Conservation (phyloP, 1,140 invertebrate genomes). For the Chelonus insularis region DNA sequence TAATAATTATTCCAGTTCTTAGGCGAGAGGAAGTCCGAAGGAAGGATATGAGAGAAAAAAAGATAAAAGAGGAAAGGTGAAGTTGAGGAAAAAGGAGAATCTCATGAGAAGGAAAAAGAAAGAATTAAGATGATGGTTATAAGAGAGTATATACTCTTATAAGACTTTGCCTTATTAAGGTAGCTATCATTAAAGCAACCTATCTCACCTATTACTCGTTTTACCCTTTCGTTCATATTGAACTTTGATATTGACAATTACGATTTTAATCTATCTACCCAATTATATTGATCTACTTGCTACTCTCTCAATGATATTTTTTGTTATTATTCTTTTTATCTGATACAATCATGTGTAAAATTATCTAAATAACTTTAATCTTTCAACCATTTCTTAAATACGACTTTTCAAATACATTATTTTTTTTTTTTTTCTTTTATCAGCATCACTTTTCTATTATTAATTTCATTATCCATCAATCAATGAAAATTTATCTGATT, state of each 20-base stretch:
- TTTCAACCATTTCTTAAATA: no score
- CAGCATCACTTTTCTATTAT: no score
- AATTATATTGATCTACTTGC: slow-evolving; percentile 46
- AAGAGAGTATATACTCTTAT: slow-evolving; percentile 35
- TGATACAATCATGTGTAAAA: no score
- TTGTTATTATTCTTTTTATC: slow-evolving; percentile 1
- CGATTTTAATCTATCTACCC: slow-evolving; percentile 47
- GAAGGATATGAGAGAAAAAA: background rate
- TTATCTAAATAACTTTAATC: no score
- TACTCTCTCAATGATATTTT: slow-evolving; percentile 26
- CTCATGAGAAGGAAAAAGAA: slow-evolving; percentile 11
- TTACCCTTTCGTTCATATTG: slow-evolving; percentile 26
- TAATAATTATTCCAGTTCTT: slow-evolving; percentile 44
- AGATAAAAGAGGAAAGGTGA: slow-evolving; percentile 5
- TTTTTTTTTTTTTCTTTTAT: no score
- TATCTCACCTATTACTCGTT: slow-evolving; percentile 45
- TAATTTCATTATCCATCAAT: no score
- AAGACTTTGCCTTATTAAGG: slow-evolving; percentile 49
- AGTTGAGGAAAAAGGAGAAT: slow-evolving; percentile 5
- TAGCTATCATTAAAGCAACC: slow-evolving; percentile 50
- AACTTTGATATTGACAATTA: slow-evolving; percentile 51
- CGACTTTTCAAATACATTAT: no score
- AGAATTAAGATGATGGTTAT: slow-evolving; percentile 21
- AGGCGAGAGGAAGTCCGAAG: background rate
- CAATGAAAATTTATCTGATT: no score